Evolutionary conservation across 2,113 vertebrate genomes (phyloP).

Genomic region (Ciconia boyciana): DNA sequence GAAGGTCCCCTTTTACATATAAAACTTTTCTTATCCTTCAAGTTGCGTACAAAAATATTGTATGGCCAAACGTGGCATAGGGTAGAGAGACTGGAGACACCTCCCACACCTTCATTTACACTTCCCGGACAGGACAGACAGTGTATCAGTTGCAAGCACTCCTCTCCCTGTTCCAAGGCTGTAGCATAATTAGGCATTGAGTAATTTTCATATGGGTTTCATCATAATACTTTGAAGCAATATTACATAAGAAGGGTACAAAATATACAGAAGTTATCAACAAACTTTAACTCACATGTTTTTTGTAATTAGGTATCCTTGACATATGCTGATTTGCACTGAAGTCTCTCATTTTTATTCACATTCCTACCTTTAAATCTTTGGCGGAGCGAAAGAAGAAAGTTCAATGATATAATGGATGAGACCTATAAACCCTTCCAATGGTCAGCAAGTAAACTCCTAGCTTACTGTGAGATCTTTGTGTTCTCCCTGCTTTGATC

Average conservation of each 20-base stretch:
- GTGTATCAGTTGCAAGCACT: not conserved
- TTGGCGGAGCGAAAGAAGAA: conserved; percentile 71
- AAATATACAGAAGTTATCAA: not conserved
- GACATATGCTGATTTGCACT: not conserved
- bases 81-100: not conserved
- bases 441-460: conserved; percentile 71
- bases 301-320: not conserved
- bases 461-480: not conserved
- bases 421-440: conserved; percentile 75
- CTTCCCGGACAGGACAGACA: not conserved
- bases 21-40: not conserved
- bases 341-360: not conserved
- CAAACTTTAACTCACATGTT: not conserved
- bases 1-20: not conserved
- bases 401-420: conserved; percentile 72
- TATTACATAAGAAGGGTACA: not conserved
- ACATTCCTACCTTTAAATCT: conserved; percentile 68
- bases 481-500: not conserved
- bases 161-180: not conserved
- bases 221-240: not conserved
- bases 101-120: not conserved
- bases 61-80: not conserved
- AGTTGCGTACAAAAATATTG: not conserved
- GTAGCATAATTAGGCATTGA: not conserved
- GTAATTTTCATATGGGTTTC: not conserved